phyloP scores from a whole-genome alignment of 2,113 vertebrate genomes.

The Saccopteryx bilineata region DNA sequence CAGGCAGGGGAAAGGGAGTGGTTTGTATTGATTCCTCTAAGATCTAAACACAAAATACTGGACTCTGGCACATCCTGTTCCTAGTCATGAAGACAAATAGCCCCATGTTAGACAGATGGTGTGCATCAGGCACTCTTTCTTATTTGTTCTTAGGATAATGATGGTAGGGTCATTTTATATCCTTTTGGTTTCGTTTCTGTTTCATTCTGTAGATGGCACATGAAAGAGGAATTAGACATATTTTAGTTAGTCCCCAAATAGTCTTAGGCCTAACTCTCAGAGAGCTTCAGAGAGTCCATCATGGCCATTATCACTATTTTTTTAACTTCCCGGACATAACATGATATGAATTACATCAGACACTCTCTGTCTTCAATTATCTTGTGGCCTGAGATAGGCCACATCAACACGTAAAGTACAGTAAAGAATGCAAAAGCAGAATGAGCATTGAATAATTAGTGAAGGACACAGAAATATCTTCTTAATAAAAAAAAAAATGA shows the following conservation, averaged over 20 bases:
- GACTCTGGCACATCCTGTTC: neutral
- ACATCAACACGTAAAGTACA: neutral
- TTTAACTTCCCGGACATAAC: neutral
- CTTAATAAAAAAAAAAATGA: neutral
- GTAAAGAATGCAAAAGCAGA: neutral
- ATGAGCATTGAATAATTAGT: neutral
- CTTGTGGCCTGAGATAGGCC: neutral
- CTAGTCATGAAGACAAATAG: neutral
- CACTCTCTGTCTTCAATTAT: neutral
- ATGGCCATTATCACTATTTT: neutral
- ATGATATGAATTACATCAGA: neutral
- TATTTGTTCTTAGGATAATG: neutral
- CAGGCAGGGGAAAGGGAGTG: neutral
- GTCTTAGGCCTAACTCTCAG: neutral
- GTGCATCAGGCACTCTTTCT: neutral
- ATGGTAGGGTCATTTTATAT: neutral
- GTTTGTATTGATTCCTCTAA: neutral
- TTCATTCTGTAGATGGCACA: neutral
- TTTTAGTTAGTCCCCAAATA: constrained; percentile 11
- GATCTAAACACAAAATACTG: neutral
- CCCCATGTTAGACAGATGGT: neutral
- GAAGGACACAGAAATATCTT: neutral
- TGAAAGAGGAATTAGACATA: neutral
- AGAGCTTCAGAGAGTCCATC: neutral
- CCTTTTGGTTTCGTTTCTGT: neutral